Percentiles rank a stretch among this genome's conserved stretches.
Conservation (phyloP, 30 jellyfish, hydroid and myxozoan genomes). For the Chironex yamaguchii region DNA sequence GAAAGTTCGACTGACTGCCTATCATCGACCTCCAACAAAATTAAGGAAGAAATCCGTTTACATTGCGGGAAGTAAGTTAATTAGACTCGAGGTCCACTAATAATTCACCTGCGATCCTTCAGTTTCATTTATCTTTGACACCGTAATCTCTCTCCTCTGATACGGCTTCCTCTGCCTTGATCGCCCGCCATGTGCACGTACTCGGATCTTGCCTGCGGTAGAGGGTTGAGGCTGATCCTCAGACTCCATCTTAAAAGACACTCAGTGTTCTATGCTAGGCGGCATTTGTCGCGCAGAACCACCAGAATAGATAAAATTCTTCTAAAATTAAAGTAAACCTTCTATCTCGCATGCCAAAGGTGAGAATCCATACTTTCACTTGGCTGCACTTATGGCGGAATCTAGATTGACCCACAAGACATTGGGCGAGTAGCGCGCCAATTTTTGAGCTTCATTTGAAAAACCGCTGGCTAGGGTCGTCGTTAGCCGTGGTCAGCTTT, state of each 20-base stretch:
- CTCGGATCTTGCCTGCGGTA: background rate
- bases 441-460: background rate
- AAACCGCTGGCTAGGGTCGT: background rate
- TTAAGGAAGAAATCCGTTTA: no score
- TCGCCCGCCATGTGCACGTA: conserved; percentile 6
- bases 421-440: background rate
- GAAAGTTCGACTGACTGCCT: no score
- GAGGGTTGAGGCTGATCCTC: background rate
- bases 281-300: background rate
- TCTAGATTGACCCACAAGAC: background rate
- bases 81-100: no score
- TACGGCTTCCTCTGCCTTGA: background rate
- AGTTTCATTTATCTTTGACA: background rate
- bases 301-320: no score
- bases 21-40: no score
- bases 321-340: no score
- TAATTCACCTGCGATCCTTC: background rate
- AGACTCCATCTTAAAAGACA: background rate
- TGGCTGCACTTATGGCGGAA: background rate
- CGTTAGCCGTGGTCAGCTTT: no score
- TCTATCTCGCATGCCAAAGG: background rate
- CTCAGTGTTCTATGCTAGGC: background rate
- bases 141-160: background rate
- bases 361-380: background rate
- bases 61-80: no score